phyloP scores from a whole-genome alignment of 1,140 invertebrate species.

The Phymorhynchus buccinoides region DNA sequence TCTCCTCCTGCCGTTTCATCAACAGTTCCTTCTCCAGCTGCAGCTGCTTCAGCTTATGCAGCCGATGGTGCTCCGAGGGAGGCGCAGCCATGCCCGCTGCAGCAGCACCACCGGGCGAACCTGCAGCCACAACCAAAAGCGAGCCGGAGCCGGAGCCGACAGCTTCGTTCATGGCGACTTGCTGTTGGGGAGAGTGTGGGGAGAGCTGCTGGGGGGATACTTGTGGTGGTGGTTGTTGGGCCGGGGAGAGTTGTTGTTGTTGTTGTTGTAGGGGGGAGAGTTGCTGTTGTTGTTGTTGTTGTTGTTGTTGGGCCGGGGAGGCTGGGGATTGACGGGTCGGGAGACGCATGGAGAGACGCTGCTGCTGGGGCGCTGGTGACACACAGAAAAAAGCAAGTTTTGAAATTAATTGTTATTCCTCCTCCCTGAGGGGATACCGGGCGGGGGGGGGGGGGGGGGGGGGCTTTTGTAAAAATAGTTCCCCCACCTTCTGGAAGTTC shows the following conservation, averaged over 20 bases:
- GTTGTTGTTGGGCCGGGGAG: constrained; percentile 73
- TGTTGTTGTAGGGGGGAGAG: constrained; percentile 72
- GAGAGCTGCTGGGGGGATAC: background rate
- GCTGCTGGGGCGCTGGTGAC: constrained; percentile 48
- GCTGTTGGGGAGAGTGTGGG: constrained; percentile 62
- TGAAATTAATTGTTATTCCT: too few species aligned
- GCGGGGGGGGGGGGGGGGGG: too few species aligned
- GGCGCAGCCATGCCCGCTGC: background rate
- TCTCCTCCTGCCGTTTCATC: constrained; percentile 90
- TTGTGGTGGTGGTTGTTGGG: constrained; percentile 72
- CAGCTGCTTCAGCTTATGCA: constrained; percentile 80
- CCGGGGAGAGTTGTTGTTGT: constrained; percentile 41
- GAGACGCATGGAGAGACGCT: constrained; percentile 72
- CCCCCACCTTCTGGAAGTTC: too few species aligned
- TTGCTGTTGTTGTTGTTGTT: constrained; percentile 58
- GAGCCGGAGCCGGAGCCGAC: constrained; percentile 20
- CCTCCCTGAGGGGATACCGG: too few species aligned
- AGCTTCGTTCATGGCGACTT: constrained; percentile 79
- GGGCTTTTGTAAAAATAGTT: too few species aligned
- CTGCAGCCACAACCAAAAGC: constrained; percentile 7
- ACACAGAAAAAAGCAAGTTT: background rate
- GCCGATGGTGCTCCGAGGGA: constrained; percentile 43
- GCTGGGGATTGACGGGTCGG: background rate
- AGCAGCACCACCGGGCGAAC: background rate
- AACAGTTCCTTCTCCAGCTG: constrained; percentile 89